Evolutionary conservation across 1,140 invertebrate species (phyloP).

Genomic region (Papilio dardanus): DNA sequence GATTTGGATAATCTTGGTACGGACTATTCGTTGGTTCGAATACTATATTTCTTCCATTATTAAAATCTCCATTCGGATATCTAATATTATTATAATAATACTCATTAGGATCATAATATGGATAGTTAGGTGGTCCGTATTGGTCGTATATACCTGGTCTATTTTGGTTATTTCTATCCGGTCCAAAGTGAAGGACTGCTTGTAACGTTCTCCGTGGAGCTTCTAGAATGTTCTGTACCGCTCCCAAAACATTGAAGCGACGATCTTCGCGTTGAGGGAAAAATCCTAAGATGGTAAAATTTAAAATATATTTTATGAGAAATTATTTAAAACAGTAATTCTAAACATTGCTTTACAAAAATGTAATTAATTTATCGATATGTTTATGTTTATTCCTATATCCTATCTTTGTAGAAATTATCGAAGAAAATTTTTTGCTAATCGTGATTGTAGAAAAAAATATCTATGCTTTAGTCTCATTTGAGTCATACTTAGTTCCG

Average conservation of each 20-base stretch:
- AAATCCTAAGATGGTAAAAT: slow-evolving; percentile 61
- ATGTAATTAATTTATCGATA: neutral
- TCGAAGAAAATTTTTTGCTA: too few relatives aligned
- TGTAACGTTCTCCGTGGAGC: slow-evolving; percentile 49
- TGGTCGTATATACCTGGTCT: slow-evolving; percentile 9
- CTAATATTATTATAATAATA: slow-evolving; percentile 14
- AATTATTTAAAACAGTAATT: neutral
- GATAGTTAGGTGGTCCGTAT: neutral
- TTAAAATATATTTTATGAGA: slow-evolving; percentile 19
- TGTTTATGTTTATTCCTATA: too few relatives aligned
- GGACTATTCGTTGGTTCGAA: slow-evolving; percentile 28
- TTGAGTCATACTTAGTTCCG: too few relatives aligned
- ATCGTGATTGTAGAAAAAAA: too few relatives aligned
- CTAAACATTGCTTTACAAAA: too few relatives aligned
- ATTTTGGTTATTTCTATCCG: slow-evolving; percentile 40
- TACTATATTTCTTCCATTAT: slow-evolving; percentile 20
- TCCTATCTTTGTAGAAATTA: too few relatives aligned
- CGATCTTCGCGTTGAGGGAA: slow-evolving; percentile 55
- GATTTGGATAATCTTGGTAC: slow-evolving; percentile 24
- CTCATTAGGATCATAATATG: neutral
- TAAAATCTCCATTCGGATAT: slow-evolving; percentile 26
- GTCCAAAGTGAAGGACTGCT: slow-evolving; percentile 48
- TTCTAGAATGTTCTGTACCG: slow-evolving; percentile 48
- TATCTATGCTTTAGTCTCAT: too few relatives aligned
- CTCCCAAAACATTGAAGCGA: slow-evolving; percentile 43